A percentile compares a stretch with the other conserved stretches of the same genome.
Conservation (phyloP, 2,888 invertebrate genomes). For the Nineta flava region DNA sequence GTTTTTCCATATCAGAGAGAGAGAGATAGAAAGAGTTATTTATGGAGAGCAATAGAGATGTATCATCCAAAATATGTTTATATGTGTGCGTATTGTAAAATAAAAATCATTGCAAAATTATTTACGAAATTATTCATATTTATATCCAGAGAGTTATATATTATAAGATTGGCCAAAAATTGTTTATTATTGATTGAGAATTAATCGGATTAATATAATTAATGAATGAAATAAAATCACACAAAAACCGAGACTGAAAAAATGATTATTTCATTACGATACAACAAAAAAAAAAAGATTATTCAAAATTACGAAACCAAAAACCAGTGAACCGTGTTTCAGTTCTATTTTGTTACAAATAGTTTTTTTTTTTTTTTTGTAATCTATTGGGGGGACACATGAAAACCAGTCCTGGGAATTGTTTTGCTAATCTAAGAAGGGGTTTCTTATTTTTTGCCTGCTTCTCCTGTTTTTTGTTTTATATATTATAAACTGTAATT, state of each 20-base stretch:
- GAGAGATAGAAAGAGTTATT: slow-evolving; percentile 1
- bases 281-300: background rate
- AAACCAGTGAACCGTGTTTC: slow-evolving; percentile 10
- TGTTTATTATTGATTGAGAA: background rate
- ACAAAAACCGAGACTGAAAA: background rate
- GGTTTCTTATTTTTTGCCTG: background rate
- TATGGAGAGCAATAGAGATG: slow-evolving; percentile 1
- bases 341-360: slow-evolving; percentile 10
- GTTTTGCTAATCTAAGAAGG: slow-evolving; percentile 9
- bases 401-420: slow-evolving; percentile 8
- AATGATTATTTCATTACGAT: too few species aligned
- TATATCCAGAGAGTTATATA: slow-evolving; percentile 4
- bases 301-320: background rate
- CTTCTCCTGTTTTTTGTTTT: background rate
- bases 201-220: background rate
- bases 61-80: slow-evolving; percentile 7
- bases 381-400: slow-evolving; percentile 12
- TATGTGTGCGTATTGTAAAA: slow-evolving; percentile 29
- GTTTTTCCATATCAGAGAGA: background rate
- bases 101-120: slow-evolving; percentile 21
- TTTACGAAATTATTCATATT: background rate
- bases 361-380: too few species aligned
- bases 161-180: slow-evolving; percentile 8
- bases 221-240: background rate
- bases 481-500: background rate